Base-by-base conservation (phyloP, 37 sponge, comb jelly and placozoan species). In the Cliona cf. orientalis region DNA sequence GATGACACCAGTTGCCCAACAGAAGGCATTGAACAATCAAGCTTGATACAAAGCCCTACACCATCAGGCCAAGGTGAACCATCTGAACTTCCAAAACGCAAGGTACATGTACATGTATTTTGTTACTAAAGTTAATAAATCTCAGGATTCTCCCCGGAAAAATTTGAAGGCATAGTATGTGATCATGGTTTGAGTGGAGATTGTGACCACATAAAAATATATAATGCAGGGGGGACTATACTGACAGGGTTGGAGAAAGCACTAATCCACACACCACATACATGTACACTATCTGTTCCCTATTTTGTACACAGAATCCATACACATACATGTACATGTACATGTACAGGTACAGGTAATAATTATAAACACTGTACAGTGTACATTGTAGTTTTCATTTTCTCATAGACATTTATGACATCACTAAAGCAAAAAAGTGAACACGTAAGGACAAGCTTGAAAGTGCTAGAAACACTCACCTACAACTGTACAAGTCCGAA, bases 81-180 rank as follows among this genome's bases (percentile, higher is more conserved):
- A 49, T 14, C 14, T 49, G 63, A 68, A 68, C 69, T 68, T 39
- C 69, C 69, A 37, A 68, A 40, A 68, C 40, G 69, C 40, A 68
- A 68, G 69, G 69, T 68, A 68, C 17, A 23, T 68, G 11, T 36
- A 40, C 41, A 11, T 6, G 12, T 9, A 35, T 40, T 29, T 63
- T 21, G 9, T 63, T 63, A 63, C 17, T 63, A 63, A 11, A 63
- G 25, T 29, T 26, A 22, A 29, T n/a, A n/a, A n/a, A n/a, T n/a
- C n/a, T n/a, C n/a, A n/a, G n/a, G n/a, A n/a, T n/a, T n/a, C n/a
- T n/a, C n/a, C n/a, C n/a, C n/a, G n/a, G n/a, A n/a, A n/a, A n/a
- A n/a, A n/a, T n/a, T n/a, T n/a, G n/a, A n/a, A n/a, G n/a, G n/a
- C n/a, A n/a, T n/a, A n/a, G n/a, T n/a, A n/a, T n/a, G n/a, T n/a